Conservation (phyloP, 2,797 vertebrate genomes). For the Antennarius maculatus region DNA sequence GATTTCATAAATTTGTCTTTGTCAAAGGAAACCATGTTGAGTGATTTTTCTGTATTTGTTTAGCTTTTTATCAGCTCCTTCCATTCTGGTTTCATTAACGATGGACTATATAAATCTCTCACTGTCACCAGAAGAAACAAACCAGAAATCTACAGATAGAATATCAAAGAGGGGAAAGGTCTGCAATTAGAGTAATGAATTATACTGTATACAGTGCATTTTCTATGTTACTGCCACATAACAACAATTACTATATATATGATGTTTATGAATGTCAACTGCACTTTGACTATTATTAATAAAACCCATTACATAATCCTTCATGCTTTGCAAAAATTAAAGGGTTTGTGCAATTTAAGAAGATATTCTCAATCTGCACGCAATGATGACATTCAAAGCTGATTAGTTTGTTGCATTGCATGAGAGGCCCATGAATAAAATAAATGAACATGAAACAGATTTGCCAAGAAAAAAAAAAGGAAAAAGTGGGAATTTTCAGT, state of each 20-base stretch:
- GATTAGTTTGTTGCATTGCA: background rate
- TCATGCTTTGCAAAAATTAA: constrained; percentile 10
- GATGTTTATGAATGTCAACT: constrained; percentile 1
- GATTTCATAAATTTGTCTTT: background rate
- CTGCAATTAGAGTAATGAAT: constrained; percentile 1
- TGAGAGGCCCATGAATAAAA: constrained; percentile 2
- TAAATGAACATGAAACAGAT: background rate
- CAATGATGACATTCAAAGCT: background rate
- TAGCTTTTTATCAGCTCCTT: background rate
- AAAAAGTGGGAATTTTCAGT: background rate
- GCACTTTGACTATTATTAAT: background rate
- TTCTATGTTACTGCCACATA: background rate
- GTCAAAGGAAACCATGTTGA: background rate
- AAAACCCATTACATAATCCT: constrained; percentile 31
- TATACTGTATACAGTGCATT: background rate
- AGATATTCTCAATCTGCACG: constrained; percentile 9
- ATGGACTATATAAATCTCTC: constrained; percentile 7
- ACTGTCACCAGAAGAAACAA: background rate
- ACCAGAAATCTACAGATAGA: constrained; percentile 15
- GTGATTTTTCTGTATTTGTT: background rate
- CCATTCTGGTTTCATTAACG: background rate
- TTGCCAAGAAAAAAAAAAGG: background rate
- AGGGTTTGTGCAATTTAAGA: constrained; percentile 12
- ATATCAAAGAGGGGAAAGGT: background rate
- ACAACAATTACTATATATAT: background rate